Conservation (phyloP, 64 coral and sea anemone genomes). For the Actinia tenebrosa region DNA sequence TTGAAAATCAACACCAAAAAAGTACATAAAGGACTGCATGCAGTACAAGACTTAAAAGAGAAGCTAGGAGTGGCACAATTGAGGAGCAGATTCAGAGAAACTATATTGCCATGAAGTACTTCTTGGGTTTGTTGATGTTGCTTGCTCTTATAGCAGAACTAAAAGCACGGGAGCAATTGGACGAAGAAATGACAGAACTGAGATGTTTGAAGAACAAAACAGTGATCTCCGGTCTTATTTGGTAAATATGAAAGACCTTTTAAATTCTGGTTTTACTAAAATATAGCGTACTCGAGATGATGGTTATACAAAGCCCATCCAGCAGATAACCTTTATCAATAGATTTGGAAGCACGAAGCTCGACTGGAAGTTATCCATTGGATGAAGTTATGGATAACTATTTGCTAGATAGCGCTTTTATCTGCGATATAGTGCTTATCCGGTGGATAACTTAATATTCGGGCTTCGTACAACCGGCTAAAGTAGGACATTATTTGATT, state of each 20-base stretch:
- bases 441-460: too few species aligned
- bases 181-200: not conserved
- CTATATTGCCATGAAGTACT: not conserved
- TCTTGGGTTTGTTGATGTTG: not conserved
- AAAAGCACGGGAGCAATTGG: not conserved
- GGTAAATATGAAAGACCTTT: not conserved
- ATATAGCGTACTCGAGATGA: too few species aligned
- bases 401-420: too few species aligned
- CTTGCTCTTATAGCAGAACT: not conserved
- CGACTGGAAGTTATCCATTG: too few species aligned
- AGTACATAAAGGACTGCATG: not conserved
- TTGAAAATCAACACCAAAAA: not conserved
- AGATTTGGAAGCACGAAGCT: too few species aligned
- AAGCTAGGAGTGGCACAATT: not conserved
- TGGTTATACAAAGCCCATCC: too few species aligned
- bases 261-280: too few species aligned
- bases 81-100: not conserved
- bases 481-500: too few species aligned
- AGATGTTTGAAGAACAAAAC: not conserved
- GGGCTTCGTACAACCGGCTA: too few species aligned
- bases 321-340: too few species aligned
- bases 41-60: not conserved
- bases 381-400: too few species aligned
- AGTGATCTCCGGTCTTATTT: not conserved
- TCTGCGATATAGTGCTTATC: too few species aligned